A percentile compares a stretch with the other conserved stretches of the same genome.
These are phyloP conservation scores for Trachelus stipa DNA, from an alignment of 2,888 invertebrate genomes.

Conservation along the genomic window DNA sequence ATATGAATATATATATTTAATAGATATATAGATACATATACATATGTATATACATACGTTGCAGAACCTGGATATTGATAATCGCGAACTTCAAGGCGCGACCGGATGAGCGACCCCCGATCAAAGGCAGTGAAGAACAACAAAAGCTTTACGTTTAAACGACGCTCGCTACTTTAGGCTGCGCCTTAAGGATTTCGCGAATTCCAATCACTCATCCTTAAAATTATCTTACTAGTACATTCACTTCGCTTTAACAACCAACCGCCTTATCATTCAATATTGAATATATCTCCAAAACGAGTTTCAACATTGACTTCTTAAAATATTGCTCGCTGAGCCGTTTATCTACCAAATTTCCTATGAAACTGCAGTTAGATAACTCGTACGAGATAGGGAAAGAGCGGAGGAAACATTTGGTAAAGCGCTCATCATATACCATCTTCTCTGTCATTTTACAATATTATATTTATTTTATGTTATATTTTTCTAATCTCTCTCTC, in stretches of 20 bases:
- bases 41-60: too few species aligned
- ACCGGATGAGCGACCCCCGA: conserved; percentile 40
- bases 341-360: background rate
- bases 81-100: background rate
- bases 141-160: conserved; percentile 49
- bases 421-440: background rate
- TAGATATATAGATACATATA: too few species aligned
- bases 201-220: background rate
- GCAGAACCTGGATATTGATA: background rate
- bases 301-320: background rate
- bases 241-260: conserved; percentile 10
- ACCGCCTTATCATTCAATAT: background rate
- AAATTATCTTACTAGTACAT: conserved; percentile 1
- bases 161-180: conserved; percentile 37
- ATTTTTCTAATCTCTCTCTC: background rate
- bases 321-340: background rate
- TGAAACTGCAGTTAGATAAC: background rate
- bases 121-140: conserved; percentile 54
- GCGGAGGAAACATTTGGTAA: background rate
- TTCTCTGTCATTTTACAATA: background rate
- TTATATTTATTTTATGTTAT: background rate
- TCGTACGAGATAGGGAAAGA: background rate
- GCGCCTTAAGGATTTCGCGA: conserved; percentile 1
- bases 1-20: too few species aligned
- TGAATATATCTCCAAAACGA: conserved; percentile 5